A percentile compares a stretch with the other conserved stretches of the same genome.
Conservation (phyloP, 1,140 invertebrate species). For the Sweltsa coloradensis region DNA sequence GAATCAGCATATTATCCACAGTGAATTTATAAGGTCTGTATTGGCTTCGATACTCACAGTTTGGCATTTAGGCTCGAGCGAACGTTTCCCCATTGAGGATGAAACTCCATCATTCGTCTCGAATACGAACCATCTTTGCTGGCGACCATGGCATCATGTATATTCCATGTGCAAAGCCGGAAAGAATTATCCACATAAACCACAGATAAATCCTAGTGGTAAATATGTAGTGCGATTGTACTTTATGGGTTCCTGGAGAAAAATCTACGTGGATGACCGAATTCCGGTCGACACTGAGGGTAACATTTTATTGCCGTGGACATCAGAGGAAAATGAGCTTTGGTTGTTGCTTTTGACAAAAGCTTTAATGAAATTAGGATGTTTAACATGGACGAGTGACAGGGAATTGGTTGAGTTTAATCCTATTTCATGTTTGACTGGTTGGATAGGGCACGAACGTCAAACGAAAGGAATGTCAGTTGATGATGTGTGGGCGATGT, state of each 20-base stretch:
- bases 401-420: no score
- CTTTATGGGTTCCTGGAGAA: slow-evolving; percentile 23
- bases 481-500: no score
- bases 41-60: background rate
- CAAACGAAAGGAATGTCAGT: no score
- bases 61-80: background rate
- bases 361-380: slow-evolving; percentile 12
- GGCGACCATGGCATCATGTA: slow-evolving; percentile 24
- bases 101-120: slow-evolving; percentile 18
- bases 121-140: slow-evolving; percentile 15
- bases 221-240: slow-evolving; percentile 23
- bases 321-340: slow-evolving; percentile 18
- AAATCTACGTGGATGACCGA: slow-evolving; percentile 20
- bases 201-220: slow-evolving; percentile 11
- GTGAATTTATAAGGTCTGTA: background rate
- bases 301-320: slow-evolving; percentile 19
- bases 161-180: slow-evolving; percentile 24
- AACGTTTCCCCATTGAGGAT: slow-evolving; percentile 17
- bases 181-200: slow-evolving; percentile 8
- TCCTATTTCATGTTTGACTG: no score
- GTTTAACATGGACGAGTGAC: no score
- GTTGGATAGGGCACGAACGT: no score
- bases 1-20: background rate
- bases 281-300: slow-evolving; percentile 20
- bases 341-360: slow-evolving; percentile 25